These are phyloP conservation scores for Podargus strigoides DNA, from an alignment of 2,797 vertebrate species.

Conservation along the genomic window DNA sequence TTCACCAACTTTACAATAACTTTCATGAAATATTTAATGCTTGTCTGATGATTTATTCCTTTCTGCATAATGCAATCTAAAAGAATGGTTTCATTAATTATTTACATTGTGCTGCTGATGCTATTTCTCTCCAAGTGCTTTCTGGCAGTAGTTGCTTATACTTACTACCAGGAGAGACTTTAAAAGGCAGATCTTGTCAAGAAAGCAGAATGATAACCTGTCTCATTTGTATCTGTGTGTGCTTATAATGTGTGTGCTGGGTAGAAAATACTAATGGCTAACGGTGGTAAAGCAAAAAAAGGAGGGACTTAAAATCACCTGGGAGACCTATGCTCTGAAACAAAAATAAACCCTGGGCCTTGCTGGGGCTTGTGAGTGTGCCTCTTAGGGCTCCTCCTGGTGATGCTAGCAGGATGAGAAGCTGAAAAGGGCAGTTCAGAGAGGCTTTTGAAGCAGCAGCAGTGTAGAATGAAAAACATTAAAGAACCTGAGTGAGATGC, in stretches of 20 bases:
- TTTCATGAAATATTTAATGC: slow-evolving; percentile 61
- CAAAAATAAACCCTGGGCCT: not conserved
- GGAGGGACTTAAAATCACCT: not conserved
- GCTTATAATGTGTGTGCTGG: not conserved
- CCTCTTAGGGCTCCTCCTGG: not conserved
- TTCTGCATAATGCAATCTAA: slow-evolving; percentile 30
- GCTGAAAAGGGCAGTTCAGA: not conserved
- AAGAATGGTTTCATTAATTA: slow-evolving; percentile 58
- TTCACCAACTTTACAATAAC: slow-evolving; percentile 42
- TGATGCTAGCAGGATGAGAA: not conserved
- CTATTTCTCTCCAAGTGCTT: slow-evolving; percentile 24
- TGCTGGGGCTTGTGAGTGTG: not conserved
- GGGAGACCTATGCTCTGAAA: not conserved
- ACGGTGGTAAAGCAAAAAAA: not conserved
- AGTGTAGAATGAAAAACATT: not conserved
- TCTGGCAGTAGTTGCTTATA: not conserved
- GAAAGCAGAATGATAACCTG: slow-evolving; percentile 1
- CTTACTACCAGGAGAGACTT: not conserved
- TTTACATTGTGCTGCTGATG: slow-evolving; percentile 29
- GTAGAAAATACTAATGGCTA: not conserved
- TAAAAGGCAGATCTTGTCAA: slow-evolving; percentile 13
- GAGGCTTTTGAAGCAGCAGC: not conserved
- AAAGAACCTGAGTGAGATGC: not conserved
- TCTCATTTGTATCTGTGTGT: not conserved
- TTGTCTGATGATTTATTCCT: slow-evolving; percentile 59